Conservation (phyloP, 2,797 vertebrate species). For the Xenentodon cancila region DNA sequence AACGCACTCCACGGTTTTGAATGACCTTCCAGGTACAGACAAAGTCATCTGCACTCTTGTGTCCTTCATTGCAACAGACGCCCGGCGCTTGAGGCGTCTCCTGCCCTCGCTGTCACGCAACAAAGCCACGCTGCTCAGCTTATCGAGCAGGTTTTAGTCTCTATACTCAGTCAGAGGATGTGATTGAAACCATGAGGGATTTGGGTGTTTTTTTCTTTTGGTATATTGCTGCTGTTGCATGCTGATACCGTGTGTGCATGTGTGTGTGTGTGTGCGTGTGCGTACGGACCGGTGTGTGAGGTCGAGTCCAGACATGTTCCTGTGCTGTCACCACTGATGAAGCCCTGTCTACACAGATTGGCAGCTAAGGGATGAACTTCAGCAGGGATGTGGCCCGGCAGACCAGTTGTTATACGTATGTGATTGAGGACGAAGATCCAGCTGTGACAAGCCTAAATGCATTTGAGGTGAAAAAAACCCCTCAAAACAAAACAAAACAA, state of each 20-base stretch:
- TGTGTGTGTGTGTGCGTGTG: conserved; percentile 1
- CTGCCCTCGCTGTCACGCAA: conserved; percentile 30
- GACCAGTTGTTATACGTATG: conserved; percentile 77
- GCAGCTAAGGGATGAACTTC: conserved; percentile 68
- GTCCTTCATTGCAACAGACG: conserved; percentile 25
- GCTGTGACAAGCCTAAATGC: conserved; percentile 56
- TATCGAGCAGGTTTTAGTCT: conserved; percentile 14
- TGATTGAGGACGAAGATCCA: conserved; percentile 76
- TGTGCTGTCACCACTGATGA: conserved; percentile 12
- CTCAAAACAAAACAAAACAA: too few relatives aligned
- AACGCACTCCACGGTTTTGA: conserved; percentile 53
- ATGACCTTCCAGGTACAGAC: conserved; percentile 64
- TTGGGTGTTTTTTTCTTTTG: background rate
- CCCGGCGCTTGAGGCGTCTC: conserved; percentile 45
- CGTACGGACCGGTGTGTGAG: background rate
- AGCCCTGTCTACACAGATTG: conserved; percentile 12
- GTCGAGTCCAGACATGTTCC: conserved; percentile 6
- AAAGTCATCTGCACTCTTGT: conserved; percentile 56
- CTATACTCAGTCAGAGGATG: background rate
- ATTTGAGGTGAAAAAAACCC: conserved; percentile 72
- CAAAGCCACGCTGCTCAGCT: background rate
- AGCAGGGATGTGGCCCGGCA: conserved; percentile 61
- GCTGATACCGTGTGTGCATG: background rate
- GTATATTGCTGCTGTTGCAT: conserved; percentile 4
- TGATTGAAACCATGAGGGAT: conserved; percentile 3